Conservation (phyloP, 2,888 invertebrate genomes). For the Penaeus monodon region DNA sequence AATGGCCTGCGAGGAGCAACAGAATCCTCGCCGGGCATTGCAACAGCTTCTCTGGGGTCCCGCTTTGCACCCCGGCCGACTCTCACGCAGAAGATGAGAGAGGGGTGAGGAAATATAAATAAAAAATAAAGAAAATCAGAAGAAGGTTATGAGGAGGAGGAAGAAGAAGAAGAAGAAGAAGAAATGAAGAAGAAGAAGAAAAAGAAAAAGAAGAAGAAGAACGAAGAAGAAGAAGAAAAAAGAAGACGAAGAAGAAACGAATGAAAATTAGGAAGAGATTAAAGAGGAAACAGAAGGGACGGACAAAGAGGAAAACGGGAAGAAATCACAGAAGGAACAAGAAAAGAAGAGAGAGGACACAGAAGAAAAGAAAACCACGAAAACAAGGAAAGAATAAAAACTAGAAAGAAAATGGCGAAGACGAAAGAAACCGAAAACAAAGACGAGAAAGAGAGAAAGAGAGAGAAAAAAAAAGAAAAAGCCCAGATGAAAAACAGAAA, state of each 20-base stretch:
- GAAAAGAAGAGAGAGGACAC: not conserved
- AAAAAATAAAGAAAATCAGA: not conserved
- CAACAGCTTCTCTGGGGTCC: too few relatives aligned
- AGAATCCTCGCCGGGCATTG: too few relatives aligned
- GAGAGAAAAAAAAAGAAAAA: not conserved
- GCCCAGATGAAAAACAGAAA: too few relatives aligned
- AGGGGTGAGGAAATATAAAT: too few relatives aligned
- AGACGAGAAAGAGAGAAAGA: not conserved
- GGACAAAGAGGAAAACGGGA: not conserved
- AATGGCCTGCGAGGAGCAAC: too few relatives aligned
- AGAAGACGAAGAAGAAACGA: not conserved
- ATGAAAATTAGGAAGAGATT: not conserved
- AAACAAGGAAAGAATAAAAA: not conserved
- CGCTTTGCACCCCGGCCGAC: too few relatives aligned
- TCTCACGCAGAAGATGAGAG: too few relatives aligned
- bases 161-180: not conserved
- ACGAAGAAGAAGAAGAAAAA: too few relatives aligned
- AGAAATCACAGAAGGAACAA: not conserved
- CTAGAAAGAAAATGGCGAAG: not conserved
- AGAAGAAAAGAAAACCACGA: not conserved
- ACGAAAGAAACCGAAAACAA: not conserved
- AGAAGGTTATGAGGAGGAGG: not conserved
- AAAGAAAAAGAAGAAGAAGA: not conserved
- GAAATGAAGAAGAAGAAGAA: not conserved
- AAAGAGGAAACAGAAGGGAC: not conserved